A percentile compares a stretch with the other conserved stretches of the same genome.
Evolutionary conservation across 2,113 vertebrate species (phyloP).

Genomic region (Mesoclemmys tuberculata): DNA sequence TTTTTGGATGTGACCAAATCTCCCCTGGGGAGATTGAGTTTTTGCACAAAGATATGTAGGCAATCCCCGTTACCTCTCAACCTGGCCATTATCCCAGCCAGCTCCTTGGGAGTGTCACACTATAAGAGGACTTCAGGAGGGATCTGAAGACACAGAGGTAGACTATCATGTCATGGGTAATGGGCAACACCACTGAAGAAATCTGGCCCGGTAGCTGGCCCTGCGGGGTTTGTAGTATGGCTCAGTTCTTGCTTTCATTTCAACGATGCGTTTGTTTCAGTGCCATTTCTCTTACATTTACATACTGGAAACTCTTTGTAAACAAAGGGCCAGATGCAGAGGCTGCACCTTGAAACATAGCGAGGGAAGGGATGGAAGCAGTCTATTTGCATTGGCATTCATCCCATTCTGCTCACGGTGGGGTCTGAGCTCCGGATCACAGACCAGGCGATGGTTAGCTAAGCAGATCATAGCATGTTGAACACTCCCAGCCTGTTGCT

Average conservation of each 20-base stretch:
- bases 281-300: background rate
- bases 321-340: background rate
- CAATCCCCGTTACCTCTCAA: background rate
- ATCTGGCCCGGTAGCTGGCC: rapidly evolving
- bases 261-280: background rate
- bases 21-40: background rate
- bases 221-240: background rate
- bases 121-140: background rate
- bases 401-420: background rate
- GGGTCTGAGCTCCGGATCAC: slow-evolving; percentile 27
- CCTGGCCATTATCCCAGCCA: background rate
- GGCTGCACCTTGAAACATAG: background rate
- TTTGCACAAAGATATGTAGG: rapidly evolving
- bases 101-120: rapidly evolving
- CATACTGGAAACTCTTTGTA: background rate
- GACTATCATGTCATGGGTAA: background rate
- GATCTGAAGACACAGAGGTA: background rate
- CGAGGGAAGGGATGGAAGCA: background rate
- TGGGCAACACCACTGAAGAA: background rate
- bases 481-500: slow-evolving; percentile 20
- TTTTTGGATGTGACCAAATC: background rate
- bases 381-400: background rate
- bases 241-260: rapidly evolving
- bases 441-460: background rate
- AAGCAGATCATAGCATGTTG: background rate